Base-by-base conservation (phyloP, 2,888 invertebrate species). In the Macrophya alboannulata region DNA sequence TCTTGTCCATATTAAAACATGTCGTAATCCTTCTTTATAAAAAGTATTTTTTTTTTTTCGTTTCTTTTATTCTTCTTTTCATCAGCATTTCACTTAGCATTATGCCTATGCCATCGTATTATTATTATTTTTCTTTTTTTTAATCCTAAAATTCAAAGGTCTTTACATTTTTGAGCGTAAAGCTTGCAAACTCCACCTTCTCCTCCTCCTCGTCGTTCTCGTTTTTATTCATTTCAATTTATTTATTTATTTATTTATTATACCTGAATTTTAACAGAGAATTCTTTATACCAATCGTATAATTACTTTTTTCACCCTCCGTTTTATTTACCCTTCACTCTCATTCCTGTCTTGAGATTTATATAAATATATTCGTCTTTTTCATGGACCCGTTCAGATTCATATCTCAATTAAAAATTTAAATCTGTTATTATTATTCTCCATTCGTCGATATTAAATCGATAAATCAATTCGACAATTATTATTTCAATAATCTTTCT, bases 371-470 rank as follows among this genome's bases (percentile, higher is more conserved):
- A 55, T 55, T 55, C 21, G 72, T 43, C 10, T 40, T n/a, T 40
- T n/a, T 40, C 43, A 43, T 45, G 43, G 45, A 43, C 31, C 43
- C 45, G 43, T 72, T 72, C 8, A 72, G 43, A 72, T 72, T 72
- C 72, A 9, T 72, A 12, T 6, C 76, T 48, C 74, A 48, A 48
- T 12, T 48, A 48, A 12, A 12, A 10, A 76, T 76, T 76, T 48
- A 48, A 76, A 76, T 12, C 25, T 76, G 12, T 76, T 25, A 48
- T 25, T 48, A n/a, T 76, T 76, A 48, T 48, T 25, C 15, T 10
- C 45, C 25, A 25, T 31, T 40, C n/a, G 8, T 72, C 45, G 43
- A 45, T 48, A 48, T 48, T 48, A 48, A 10, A 48, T 48, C 12
- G 3, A 12, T 12, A 48, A 12, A 48, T 48, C 3, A 45, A 72